A percentile compares a stretch with the other conserved stretches of the same genome.
Conservation (phyloP, 1,140 invertebrate genomes). For the Armadillidium nasatum region DNA sequence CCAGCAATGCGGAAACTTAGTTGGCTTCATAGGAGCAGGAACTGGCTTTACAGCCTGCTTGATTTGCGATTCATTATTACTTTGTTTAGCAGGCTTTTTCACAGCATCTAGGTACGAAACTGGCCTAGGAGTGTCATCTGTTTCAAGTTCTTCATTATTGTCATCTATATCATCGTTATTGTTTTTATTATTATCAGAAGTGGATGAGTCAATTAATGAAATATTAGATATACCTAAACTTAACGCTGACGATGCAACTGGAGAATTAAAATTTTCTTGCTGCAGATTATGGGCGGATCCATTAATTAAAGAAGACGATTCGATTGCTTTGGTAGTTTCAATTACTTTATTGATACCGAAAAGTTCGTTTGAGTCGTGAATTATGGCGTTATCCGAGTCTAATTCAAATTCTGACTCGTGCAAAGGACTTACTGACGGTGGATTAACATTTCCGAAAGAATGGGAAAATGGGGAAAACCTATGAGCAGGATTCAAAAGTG, state of each 20-base stretch:
- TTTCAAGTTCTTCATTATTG: background rate
- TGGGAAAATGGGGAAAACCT: background rate
- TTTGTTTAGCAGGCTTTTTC: slow-evolving; percentile 43
- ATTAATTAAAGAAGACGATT: background rate
- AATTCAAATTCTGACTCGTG: background rate
- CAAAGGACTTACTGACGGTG: background rate
- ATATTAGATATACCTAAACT: background rate
- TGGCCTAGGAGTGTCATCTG: slow-evolving; percentile 25
- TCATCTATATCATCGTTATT: background rate
- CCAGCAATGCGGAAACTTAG: slow-evolving; percentile 44
- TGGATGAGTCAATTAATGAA: background rate
- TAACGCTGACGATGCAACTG: background rate
- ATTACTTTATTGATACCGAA: background rate
- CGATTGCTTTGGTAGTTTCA: background rate
- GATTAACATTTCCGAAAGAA: background rate
- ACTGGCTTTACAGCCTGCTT: slow-evolving; percentile 25
- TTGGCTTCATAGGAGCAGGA: slow-evolving; percentile 17
- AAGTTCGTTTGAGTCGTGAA: background rate
- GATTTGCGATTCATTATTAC: slow-evolving; percentile 29
- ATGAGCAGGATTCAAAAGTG: background rate
- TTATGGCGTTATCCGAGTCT: background rate
- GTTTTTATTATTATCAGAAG: background rate
- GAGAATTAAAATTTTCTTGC: background rate
- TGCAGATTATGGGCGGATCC: background rate
- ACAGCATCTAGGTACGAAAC: slow-evolving; percentile 43